Conservation (phyloP, 1,140 invertebrate species). For the Pseudomyrmex gracilis region DNA sequence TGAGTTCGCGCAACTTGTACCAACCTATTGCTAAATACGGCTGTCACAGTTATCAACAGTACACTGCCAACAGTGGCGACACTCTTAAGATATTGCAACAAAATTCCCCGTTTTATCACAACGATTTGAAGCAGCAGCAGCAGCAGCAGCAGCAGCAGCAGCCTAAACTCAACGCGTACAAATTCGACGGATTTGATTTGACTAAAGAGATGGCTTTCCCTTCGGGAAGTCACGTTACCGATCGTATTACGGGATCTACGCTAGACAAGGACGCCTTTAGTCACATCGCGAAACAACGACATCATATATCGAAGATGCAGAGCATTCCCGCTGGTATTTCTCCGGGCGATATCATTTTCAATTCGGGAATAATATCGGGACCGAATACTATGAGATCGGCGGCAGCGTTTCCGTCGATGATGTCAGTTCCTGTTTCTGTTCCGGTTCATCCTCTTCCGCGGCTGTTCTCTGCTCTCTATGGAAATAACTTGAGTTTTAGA, state of each 20-base stretch:
- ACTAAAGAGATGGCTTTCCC: conserved; percentile 75
- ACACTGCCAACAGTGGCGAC: conserved; percentile 78
- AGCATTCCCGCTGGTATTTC: conserved; percentile 64
- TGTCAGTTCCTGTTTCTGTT: conserved; percentile 79
- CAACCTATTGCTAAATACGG: conserved; percentile 78
- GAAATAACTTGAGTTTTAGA: conserved; percentile 74
- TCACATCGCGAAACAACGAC: conserved; percentile 78
- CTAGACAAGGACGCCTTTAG: conserved; percentile 80
- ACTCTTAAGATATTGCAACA: conserved; percentile 75
- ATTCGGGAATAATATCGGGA: conserved; percentile 77
- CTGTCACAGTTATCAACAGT: conserved; percentile 81
- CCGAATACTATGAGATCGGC: conserved; percentile 57
- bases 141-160: conserved; percentile 13
- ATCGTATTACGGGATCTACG: conserved; percentile 68
- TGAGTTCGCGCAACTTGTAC: conserved; percentile 69
- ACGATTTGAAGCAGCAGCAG: conserved; percentile 67
- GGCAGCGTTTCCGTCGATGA: conserved; percentile 76
- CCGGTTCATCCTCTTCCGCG: conserved; percentile 74
- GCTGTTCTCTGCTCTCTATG: conserved; percentile 77
- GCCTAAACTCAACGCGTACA: conserved; percentile 74
- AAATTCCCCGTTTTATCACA: conserved; percentile 76
- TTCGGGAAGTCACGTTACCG: conserved; percentile 68
- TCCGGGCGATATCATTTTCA: conserved; percentile 79
- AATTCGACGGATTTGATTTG: conserved; percentile 78
- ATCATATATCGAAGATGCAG: conserved; percentile 69